Evolutionary conservation across 2,113 vertebrate genomes (phyloP).

Genomic region (Ciconia maguari): DNA sequence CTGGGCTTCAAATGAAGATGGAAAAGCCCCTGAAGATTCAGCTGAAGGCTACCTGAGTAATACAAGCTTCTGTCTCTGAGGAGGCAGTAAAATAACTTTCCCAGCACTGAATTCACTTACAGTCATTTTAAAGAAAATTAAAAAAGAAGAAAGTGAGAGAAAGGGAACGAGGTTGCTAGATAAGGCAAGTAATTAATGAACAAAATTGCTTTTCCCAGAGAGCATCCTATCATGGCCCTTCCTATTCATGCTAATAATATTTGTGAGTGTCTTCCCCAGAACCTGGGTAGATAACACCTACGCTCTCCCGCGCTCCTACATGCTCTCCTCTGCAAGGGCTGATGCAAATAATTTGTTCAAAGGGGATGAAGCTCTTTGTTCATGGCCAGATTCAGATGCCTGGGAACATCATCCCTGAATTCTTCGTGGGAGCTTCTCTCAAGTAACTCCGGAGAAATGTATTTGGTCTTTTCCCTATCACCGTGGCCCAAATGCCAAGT

Average conservation of each 20-base stretch:
- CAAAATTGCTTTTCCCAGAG: conserved; percentile 55
- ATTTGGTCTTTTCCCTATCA: not conserved
- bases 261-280: conserved; percentile 54
- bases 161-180: conserved; percentile 34
- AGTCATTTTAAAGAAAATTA: conserved; percentile 40
- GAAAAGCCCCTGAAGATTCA: not conserved
- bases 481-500: fast-evolving
- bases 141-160: not conserved
- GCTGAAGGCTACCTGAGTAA: conserved; percentile 40
- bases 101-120: not conserved
- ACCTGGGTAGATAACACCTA: conserved; percentile 41
- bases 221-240: conserved; percentile 53
- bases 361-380: not conserved
- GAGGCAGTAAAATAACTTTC: conserved; percentile 12
- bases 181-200: conserved; percentile 69
- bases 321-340: conserved; percentile 10
- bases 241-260: conserved; percentile 53
- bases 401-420: not conserved
- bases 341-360: conserved; percentile 5
- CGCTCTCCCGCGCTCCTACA: not conserved
- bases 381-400: not conserved
- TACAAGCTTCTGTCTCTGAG: not conserved
- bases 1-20: not conserved
- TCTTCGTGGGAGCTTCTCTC: not conserved
- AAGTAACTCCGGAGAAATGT: not conserved